phyloP scores from a whole-genome alignment of 2,797 vertebrate genomes.

The Nyctibius grandis region DNA sequence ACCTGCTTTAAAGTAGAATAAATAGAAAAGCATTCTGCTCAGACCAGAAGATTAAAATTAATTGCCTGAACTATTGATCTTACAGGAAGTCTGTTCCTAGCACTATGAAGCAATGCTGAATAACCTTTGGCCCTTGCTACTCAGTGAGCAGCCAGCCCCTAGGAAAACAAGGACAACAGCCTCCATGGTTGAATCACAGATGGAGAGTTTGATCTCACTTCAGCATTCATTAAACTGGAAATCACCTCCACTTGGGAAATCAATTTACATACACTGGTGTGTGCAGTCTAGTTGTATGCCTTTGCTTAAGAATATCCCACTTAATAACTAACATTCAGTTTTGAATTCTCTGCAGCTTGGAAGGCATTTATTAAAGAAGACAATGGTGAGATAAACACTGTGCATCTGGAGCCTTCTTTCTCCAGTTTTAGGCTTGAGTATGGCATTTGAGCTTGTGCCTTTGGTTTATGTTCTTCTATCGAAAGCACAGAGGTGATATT shows the following conservation, averaged over 20 bases:
- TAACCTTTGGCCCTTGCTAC: neutral
- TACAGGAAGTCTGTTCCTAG: neutral
- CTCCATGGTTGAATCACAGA: neutral
- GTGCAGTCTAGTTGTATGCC: neutral
- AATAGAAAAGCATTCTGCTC: neutral
- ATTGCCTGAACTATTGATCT: neutral
- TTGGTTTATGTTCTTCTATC: neutral
- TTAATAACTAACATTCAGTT: neutral
- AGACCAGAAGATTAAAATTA: neutral
- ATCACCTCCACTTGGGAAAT: neutral
- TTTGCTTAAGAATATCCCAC: neutral
- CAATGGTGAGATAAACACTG: neutral
- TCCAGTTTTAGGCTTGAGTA: neutral
- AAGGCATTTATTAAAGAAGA: neutral
- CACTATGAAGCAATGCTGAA: neutral
- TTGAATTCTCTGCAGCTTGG: neutral
- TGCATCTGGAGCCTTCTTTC: neutral
- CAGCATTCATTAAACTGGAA: neutral
- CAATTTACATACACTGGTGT: neutral
- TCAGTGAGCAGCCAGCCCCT: neutral
- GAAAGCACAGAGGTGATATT: neutral
- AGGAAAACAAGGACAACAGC: neutral
- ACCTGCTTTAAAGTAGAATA: neutral
- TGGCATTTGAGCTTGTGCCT: neutral
- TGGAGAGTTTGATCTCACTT: neutral